A percentile compares a stretch with the other conserved stretches of the same genome.
Evolutionary conservation across 2,113 vertebrate species (phyloP).

Genomic region (Saguinus imperator): DNA sequence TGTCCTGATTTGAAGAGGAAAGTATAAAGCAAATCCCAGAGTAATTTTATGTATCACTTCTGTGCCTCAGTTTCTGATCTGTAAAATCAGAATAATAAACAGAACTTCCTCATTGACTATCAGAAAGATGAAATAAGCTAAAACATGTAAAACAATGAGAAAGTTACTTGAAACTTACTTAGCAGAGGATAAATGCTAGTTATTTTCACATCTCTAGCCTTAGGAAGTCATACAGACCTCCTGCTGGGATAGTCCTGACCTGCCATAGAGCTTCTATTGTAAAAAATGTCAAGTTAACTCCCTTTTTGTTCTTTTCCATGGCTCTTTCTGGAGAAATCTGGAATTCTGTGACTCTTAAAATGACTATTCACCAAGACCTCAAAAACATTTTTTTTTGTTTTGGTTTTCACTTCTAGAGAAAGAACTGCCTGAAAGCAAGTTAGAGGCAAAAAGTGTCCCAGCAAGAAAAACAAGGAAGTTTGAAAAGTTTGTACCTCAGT

Average conservation of each 20-base stretch:
- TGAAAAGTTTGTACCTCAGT: constrained; percentile 23
- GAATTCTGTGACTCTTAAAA: constrained; percentile 10
- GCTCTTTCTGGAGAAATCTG: not conserved
- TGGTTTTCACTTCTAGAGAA: not conserved
- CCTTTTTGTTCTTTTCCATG: not conserved
- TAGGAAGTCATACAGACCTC: not conserved
- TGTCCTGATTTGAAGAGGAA: not conserved
- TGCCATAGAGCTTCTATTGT: not conserved
- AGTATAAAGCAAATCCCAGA: not conserved
- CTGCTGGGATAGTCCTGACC: not conserved
- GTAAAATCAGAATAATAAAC: not conserved
- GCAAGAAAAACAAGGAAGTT: not conserved
- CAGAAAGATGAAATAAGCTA: not conserved
- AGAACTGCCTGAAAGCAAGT: not conserved
- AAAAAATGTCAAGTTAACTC: not conserved
- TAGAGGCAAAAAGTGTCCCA: not conserved
- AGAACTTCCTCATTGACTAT: not conserved
- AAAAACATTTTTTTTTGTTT: not conserved
- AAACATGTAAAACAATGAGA: not conserved
- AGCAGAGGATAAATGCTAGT: not conserved
- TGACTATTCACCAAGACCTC: not conserved
- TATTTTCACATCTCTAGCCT: not conserved
- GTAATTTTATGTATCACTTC: not conserved
- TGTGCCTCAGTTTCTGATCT: not conserved
- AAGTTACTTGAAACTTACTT: not conserved